Percentiles rank a stretch among this genome's conserved stretches.
Conservation (phyloP, 2,888 invertebrate genomes). For the Minunthozetes semirufus region DNA sequence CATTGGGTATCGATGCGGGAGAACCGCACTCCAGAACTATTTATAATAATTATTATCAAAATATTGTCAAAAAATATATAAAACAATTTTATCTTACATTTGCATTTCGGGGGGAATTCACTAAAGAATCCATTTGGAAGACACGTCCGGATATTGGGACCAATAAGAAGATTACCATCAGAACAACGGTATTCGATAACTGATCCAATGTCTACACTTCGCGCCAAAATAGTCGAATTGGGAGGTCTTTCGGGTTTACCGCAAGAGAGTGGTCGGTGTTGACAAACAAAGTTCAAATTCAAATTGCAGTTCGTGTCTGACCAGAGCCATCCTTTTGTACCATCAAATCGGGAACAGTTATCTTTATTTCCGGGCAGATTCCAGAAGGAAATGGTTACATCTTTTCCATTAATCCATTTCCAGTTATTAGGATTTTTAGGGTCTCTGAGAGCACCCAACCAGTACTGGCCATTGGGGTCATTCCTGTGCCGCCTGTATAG, state of each 20-base stretch:
- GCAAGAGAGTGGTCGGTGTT: conserved; percentile 84
- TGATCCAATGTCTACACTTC: conserved; percentile 71
- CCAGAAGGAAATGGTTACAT: conserved; percentile 85
- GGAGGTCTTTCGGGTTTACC: conserved; percentile 87
- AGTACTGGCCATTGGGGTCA: conserved; percentile 84
- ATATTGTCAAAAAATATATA: not conserved
- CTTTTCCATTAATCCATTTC: conserved; percentile 77
- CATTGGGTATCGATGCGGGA: conserved; percentile 76
- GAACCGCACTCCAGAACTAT: conserved; percentile 80
- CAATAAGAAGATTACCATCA: conserved; percentile 75
- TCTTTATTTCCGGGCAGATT: conserved; percentile 60
- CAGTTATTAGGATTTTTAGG: conserved; percentile 67
- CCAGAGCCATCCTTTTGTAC: conserved; percentile 90
- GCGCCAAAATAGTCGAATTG: conserved; percentile 75
- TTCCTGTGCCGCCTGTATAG: conserved; percentile 81
- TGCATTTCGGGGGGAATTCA: conserved; percentile 86
- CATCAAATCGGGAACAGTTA: conserved; percentile 81
- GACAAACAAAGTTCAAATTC: conserved; percentile 80
- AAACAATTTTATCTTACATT: conserved; percentile 57
- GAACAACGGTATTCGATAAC: conserved; percentile 76
- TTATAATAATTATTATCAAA: conserved; percentile 32
- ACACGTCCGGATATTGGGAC: conserved; percentile 73
- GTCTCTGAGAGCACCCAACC: conserved; percentile 88
- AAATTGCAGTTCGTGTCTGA: conserved; percentile 80
- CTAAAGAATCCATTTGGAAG: conserved; percentile 86